These are phyloP conservation scores for Argyresthia albistria DNA, from an alignment of 2,888 invertebrate species.

Conservation along the genomic window DNA sequence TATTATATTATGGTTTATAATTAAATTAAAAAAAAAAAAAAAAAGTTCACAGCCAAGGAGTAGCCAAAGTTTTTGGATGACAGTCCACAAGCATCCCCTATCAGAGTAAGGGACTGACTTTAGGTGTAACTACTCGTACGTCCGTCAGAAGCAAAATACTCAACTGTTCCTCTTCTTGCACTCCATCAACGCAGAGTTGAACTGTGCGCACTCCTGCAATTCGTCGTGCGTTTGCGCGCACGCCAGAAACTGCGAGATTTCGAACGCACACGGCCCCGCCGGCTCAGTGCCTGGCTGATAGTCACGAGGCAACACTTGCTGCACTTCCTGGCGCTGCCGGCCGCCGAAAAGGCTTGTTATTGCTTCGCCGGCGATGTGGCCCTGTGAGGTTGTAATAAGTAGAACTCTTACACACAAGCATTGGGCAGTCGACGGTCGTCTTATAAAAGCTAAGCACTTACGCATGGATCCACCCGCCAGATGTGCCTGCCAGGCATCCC, in stretches of 20 bases:
- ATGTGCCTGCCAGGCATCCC: no score
- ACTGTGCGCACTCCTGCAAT: constrained; percentile 91
- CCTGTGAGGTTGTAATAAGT: constrained; percentile 72
- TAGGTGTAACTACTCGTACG: no score
- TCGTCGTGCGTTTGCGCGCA: constrained; percentile 90
- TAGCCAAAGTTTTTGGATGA: no score
- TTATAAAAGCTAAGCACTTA: no score
- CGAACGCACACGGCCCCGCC: constrained; percentile 89
- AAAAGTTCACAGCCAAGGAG: no score
- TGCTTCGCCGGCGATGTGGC: constrained; percentile 92
- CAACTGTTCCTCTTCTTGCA: constrained; percentile 87
- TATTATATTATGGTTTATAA: no score
- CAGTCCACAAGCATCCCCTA: no score
- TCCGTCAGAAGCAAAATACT: constrained; percentile 15
- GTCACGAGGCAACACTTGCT: constrained; percentile 35
- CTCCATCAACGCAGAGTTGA: constrained; percentile 94
- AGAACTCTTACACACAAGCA: no score
- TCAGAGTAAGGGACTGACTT: no score
- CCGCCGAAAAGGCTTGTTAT: constrained; percentile 71
- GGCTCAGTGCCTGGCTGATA: constrained; percentile 60
- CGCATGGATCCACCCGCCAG: no score
- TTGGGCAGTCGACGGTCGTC: no score
- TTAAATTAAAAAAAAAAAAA: no score
- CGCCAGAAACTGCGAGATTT: constrained; percentile 94
- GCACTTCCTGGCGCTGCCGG: constrained; percentile 36